A percentile compares a stretch with the other conserved stretches of the same genome.
These are phyloP conservation scores for Sterrhoptilus dennistouni DNA, from an alignment of 2,113 vertebrate genomes.

Conservation along the genomic window DNA sequence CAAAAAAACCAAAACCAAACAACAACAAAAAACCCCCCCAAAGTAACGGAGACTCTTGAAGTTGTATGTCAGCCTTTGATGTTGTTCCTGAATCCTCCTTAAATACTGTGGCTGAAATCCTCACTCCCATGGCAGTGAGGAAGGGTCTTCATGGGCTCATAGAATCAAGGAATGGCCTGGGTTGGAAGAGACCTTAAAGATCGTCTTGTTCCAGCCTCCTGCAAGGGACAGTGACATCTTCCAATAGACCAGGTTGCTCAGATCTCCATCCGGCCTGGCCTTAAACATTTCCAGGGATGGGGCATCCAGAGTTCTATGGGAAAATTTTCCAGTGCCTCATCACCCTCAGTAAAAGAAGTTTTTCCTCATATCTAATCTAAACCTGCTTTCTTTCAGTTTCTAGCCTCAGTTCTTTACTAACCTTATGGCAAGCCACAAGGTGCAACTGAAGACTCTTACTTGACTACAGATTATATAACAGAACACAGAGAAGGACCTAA, in stretches of 20 bases:
- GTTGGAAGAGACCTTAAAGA: background rate
- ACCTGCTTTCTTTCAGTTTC: background rate
- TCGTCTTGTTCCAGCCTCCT: background rate
- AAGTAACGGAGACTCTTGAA: background rate
- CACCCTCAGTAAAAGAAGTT: background rate
- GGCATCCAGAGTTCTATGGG: background rate
- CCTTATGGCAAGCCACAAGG: background rate
- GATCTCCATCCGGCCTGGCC: background rate
- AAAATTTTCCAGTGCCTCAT: background rate
- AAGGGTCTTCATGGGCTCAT: background rate
- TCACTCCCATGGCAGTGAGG: background rate
- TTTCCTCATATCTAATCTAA: background rate
- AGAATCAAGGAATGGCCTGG: background rate
- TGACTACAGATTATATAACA: background rate
- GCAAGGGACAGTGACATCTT: background rate
- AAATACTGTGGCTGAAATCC: background rate
- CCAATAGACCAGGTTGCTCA: background rate
- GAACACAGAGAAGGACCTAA: background rate
- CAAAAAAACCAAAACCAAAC: no score
- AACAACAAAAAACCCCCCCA: rapidly evolving
- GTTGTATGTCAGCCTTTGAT: background rate
- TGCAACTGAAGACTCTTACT: background rate
- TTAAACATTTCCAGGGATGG: background rate
- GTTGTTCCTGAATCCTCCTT: background rate
- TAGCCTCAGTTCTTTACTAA: background rate